Base-by-base conservation (phyloP, 2,888 invertebrate genomes). In the Xanthorhoe spadicearia region DNA sequence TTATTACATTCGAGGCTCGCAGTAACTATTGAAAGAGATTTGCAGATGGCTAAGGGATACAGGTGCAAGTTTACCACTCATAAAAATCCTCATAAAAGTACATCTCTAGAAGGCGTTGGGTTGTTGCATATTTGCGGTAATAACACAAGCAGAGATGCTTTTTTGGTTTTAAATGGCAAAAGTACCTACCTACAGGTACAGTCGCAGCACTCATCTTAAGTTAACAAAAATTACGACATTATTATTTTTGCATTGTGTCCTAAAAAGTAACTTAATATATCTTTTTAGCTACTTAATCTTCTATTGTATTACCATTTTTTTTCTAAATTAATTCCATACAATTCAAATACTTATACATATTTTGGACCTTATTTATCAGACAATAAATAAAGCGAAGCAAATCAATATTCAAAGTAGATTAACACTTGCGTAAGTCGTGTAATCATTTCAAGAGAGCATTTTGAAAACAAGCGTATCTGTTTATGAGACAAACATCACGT, bases 401-500 rank as follows among this genome's bases (percentile, higher is more conserved):
- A 60, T 52, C 9, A 48, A 23, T 64, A 55, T 64, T 52, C 56
- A 19, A 48, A 10, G n/a, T 18, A 35, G 23, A 51, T 17, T 17
- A 54, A 53, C 17, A 28, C 4, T 64, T 64, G 53, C 64, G 35
- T 51, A 57, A 68, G 50, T 10, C 28, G 38, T n/a, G 57, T 53
- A 8, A 32, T 66, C 52, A 48, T 56, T 63, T 50, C 53, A 28
- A 54, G 46, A 60, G 50, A 52, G 23, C 15, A 52, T 66, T 64
- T 65, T 65, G 64, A 51, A 61, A 61, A 60, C 66, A 64, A 55
- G 53, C 66, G 51, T 70, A 64, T 55, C 64, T 70, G 66, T 63
- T 68, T 66, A 52, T 62, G 63, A 73, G 68, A 68, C 50, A 68
- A 62, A 71, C 69, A 79, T 77, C 79, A 84, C 83, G 86, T 82